Evolutionary conservation across 2,888 invertebrate genomes (phyloP), one percentile per base, ranked within the genome.

Genomic region (Melanophora roralis): DNA sequence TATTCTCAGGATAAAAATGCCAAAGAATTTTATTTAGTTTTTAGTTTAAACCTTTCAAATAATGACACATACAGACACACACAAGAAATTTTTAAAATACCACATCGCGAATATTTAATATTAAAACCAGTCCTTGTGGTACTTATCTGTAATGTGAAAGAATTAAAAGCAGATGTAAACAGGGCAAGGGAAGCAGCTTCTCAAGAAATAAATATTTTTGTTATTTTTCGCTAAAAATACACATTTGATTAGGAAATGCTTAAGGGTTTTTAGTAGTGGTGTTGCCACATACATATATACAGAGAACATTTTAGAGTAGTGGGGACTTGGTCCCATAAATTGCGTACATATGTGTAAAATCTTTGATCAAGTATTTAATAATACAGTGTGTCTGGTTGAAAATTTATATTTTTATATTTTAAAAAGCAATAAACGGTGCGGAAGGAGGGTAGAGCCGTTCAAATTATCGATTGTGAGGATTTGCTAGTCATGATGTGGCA

Each of bases 171-270:
- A 65, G 19, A 38, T 45, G 8, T 3, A 45, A 34, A 19, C 8
- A 38, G 5, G 23, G 69, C 72, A 16, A 53, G 51, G 53, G 60
- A 65, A 53, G 19, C 27, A 3, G 6, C 27, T 49, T 65, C 53
- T 69, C 19, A 38, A 60, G 51, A 69, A 80, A 68, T 67, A 76
- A 76, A 80, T 76, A 80, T 80, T 68, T 76, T 80, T 67, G 72
- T 80, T 80, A 80, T 76, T 76, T 80, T 43, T 67, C 72, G 62
- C 72, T 57, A 64, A 57, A 76, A 76, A 68, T 57, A 43, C 76
- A 67, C 4, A 5, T 27, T 27, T 80, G 76, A 80, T 76, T 80
- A 76, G 76, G 76, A 76, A 72, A 60, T 62, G 72, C 80, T 79
- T 40, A 65, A 75, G 74, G 73, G 23, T 16, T 23, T n/a, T 38